These are phyloP conservation scores for Gallinago jamesoni DNA, from an alignment of 2,113 vertebrate species.

Conservation along the genomic window DNA sequence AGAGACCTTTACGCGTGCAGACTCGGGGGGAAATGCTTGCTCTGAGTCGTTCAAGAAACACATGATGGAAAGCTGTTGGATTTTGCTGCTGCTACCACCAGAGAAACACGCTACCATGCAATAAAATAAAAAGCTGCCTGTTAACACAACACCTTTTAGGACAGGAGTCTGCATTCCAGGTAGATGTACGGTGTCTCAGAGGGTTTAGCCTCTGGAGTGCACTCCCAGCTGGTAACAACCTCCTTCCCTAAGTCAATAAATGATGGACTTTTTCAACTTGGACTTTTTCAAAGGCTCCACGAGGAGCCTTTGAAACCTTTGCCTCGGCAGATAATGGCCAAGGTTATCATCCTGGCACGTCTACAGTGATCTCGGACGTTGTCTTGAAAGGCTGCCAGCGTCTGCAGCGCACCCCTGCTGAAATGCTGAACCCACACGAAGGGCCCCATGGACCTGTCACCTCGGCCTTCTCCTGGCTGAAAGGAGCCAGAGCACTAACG, in stretches of 20 bases:
- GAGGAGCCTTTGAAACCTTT: constrained; percentile 21
- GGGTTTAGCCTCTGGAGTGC: background rate
- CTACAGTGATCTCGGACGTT: rapidly evolving
- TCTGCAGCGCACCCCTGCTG: background rate
- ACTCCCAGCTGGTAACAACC: background rate
- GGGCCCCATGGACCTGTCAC: background rate
- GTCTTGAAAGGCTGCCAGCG: background rate
- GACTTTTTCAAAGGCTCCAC: too few species aligned
- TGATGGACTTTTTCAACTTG: background rate
- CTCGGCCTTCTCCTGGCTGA: background rate
- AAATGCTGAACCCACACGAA: background rate
- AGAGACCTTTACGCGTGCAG: background rate
- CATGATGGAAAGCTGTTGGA: background rate
- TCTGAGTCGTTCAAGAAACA: rapidly evolving
- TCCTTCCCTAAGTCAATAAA: background rate
- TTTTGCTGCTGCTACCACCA: background rate
- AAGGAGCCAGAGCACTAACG: background rate
- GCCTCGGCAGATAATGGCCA: background rate
- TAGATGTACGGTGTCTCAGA: background rate
- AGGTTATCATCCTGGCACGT: constrained; percentile 8
- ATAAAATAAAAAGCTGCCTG: background rate
- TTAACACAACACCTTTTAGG: background rate
- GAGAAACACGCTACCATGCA: background rate
- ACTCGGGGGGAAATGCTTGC: background rate
- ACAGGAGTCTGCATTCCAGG: background rate